Percentiles rank a stretch among this genome's conserved stretches.
phyloP scores from a whole-genome alignment of 2,797 vertebrate species.

The Xerus rutilus region DNA sequence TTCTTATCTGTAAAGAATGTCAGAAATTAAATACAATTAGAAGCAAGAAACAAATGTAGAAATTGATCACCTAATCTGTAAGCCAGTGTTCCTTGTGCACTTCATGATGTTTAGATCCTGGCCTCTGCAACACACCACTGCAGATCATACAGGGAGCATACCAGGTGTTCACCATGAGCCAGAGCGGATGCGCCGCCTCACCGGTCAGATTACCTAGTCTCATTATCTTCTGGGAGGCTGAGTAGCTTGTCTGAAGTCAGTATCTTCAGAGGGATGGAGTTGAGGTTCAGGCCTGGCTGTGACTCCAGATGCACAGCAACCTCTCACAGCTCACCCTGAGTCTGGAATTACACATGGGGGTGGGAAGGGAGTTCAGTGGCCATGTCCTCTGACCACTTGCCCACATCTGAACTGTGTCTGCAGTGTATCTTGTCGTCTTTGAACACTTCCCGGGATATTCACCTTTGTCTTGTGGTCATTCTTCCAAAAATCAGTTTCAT shows the following conservation, averaged over 20 bases:
- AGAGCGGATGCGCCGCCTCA: slow-evolving; percentile 29
- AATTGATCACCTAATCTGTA: neutral
- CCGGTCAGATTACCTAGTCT: neutral
- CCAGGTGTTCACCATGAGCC: neutral
- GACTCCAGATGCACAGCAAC: neutral
- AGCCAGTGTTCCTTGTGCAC: neutral
- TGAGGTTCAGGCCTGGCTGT: neutral
- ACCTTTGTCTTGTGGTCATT: neutral
- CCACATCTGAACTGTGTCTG: neutral
- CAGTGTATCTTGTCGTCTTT: neutral
- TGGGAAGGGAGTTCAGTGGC: slow-evolving; percentile 45
- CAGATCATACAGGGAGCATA: neutral
- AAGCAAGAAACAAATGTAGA: neutral
- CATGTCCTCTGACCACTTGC: neutral
- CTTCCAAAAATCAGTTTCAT: neutral
- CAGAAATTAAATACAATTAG: neutral
- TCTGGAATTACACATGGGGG: slow-evolving; percentile 5
- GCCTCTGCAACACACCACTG: neutral
- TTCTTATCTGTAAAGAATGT: slow-evolving; percentile 9
- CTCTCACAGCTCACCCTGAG: slow-evolving; percentile 38
- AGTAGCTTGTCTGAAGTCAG: neutral
- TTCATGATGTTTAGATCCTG: slow-evolving; percentile 33
- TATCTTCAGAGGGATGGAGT: neutral
- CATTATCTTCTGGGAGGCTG: slow-evolving; percentile 1
- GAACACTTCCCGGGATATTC: neutral